These are phyloP conservation scores for Pectinophora gossypiella DNA, from an alignment of 1,140 invertebrate species.

Conservation along the genomic window DNA sequence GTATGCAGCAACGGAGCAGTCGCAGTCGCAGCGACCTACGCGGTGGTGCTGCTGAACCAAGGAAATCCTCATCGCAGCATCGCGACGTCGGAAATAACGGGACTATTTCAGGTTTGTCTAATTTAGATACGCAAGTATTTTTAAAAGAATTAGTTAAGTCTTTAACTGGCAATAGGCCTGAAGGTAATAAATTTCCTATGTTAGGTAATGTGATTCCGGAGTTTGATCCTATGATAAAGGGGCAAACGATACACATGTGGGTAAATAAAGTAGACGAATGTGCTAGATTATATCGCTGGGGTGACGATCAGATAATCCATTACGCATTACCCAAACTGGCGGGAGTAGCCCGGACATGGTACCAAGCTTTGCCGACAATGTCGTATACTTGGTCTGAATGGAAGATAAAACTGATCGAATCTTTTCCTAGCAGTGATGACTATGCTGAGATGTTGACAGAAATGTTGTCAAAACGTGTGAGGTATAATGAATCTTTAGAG, in stretches of 20 bases:
- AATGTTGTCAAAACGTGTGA: conserved; percentile 26
- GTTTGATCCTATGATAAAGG: conserved; percentile 26
- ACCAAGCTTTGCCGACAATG: conserved; percentile 17
- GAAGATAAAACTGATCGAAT: conserved; percentile 14
- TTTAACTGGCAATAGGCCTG: conserved; percentile 7
- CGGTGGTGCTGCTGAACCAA: too few relatives aligned
- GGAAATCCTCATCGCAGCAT: too few relatives aligned
- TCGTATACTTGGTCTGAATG: conserved; percentile 19
- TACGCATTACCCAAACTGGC: conserved; percentile 18
- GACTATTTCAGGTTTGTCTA: too few relatives aligned
- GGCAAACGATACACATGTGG: conserved; percentile 16
- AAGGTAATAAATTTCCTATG: conserved; percentile 21
- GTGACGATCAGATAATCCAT: conserved; percentile 17
- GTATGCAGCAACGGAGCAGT: too few relatives aligned
- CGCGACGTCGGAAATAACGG: too few relatives aligned
- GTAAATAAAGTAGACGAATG: conserved; percentile 20
- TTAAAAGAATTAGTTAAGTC: conserved; percentile 12
- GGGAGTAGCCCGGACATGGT: conserved; percentile 20
- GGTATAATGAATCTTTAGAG: conserved; percentile 25
- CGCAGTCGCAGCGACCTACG: too few relatives aligned
- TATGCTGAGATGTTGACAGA: conserved; percentile 18
- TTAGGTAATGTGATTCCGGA: conserved; percentile 27
- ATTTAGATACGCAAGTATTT: too few relatives aligned
- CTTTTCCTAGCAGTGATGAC: conserved; percentile 13
- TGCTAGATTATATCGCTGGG: conserved; percentile 5